A percentile compares a stretch with the other conserved stretches of the same genome.
phyloP scores from a whole-genome alignment of 2,797 vertebrate genomes.

The Enteromius paludinosus region DNA sequence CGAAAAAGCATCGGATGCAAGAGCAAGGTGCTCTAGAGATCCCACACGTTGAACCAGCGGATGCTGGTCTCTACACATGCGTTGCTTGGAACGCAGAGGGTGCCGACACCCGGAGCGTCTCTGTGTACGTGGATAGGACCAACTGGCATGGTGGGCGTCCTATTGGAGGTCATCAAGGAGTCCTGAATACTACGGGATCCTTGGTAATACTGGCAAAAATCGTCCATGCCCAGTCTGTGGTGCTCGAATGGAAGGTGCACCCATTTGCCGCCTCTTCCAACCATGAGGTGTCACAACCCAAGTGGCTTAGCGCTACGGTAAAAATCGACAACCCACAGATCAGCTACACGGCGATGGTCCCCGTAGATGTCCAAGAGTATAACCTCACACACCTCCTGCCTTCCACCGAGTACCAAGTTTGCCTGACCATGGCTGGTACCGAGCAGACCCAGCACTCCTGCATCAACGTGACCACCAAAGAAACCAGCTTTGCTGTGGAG shows the following conservation, averaged over 20 bases:
- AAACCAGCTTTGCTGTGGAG: constrained; percentile 78
- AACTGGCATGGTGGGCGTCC: constrained; percentile 23
- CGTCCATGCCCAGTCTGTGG: constrained; percentile 81
- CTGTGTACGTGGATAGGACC: constrained; percentile 69
- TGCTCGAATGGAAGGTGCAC: constrained; percentile 81
- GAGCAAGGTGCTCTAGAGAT: constrained; percentile 80
- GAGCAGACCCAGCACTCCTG: constrained; percentile 74
- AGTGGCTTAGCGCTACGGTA: constrained; percentile 80
- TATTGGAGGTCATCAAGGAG: constrained; percentile 49
- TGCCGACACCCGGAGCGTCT: constrained; percentile 78
- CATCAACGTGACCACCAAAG: constrained; percentile 83
- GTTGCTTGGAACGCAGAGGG: constrained; percentile 83
- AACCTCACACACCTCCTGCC: constrained; percentile 85
- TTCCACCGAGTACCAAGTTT: constrained; percentile 81
- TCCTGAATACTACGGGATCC: constrained; percentile 64
- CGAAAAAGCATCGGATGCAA: constrained; percentile 72
- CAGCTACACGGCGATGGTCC: constrained; percentile 84
- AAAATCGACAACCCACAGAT: constrained; percentile 84
- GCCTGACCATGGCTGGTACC: constrained; percentile 77
- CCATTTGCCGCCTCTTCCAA: constrained; percentile 55
- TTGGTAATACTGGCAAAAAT: constrained; percentile 79
- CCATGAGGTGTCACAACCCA: constrained; percentile 68
- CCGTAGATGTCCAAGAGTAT: constrained; percentile 83
- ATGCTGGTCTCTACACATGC: constrained; percentile 82
- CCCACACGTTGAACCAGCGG: constrained; percentile 71